Evolutionary conservation across 2,888 invertebrate species (phyloP).

Genomic region (Epinotia demarniana): DNA sequence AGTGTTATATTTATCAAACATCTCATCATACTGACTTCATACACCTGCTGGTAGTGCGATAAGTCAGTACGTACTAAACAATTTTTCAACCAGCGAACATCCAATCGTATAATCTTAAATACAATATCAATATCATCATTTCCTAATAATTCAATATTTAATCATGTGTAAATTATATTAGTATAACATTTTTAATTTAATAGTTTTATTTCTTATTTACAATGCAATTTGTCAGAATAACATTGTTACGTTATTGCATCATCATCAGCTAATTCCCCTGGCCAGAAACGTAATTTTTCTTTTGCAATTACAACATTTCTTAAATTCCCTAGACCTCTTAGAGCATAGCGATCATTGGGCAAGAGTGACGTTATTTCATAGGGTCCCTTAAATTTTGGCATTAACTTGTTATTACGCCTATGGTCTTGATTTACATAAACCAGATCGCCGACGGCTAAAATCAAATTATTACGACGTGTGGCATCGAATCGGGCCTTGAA

Average conservation of each 20-base stretch:
- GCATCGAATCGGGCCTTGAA: no score
- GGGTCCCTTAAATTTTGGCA: conserved; percentile 33
- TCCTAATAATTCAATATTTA: neutral
- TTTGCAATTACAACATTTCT: conserved; percentile 31
- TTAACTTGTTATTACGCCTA: conserved; percentile 34
- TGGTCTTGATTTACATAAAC: neutral
- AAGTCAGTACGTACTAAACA: neutral
- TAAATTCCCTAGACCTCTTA: neutral
- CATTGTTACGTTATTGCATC: neutral
- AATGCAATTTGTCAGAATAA: no score
- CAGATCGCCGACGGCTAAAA: no score
- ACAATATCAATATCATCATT: neutral
- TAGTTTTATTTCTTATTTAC: neutral
- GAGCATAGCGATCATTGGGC: conserved; percentile 27
- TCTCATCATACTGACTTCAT: neutral
- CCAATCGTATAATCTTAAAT: no score
- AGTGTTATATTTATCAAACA: neutral
- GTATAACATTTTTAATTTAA: neutral
- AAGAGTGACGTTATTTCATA: conserved; percentile 22
- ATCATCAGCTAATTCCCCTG: conserved; percentile 29
- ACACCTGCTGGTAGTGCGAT: conserved; percentile 9
- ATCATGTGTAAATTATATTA: neutral
- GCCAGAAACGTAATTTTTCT: conserved; percentile 36
- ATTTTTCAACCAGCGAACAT: neutral
- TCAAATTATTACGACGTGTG: no score